Base-by-base conservation (phyloP, 2,888 invertebrate species). In the Plebejus argus region DNA sequence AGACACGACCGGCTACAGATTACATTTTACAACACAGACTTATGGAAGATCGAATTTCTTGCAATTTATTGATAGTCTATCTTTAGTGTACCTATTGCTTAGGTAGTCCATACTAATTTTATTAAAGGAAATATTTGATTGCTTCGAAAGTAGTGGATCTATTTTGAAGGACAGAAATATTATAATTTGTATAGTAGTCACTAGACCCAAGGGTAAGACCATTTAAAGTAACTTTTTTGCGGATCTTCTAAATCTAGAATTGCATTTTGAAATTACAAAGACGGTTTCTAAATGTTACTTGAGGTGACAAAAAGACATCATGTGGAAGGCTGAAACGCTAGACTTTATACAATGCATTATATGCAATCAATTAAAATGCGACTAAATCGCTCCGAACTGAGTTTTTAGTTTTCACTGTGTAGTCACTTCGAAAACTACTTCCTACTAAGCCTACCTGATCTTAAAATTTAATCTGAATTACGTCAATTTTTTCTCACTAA, bases 41-140 rank as follows among this genome's bases (percentile, higher is more conserved):
- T 12, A 20, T 61, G 61, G 61, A 61, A 61, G 61, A 61, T 61
- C 61, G 61, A 61, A 61, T 61, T 61, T 61, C 61, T 8, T 61
- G 61, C 10, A 12, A 61, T 61, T 61, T 61, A 61, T 61, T 61
- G 61, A 23, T 61, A 61, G 23, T 23, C 23, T 8, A 61, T 20
- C 23, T 61, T 23, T 23, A 61, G 23, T 7, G 58, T n/a, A n/a
- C n/a, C n/a, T n/a, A 61, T 23, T 8, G 23, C 23, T 53, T 18
- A 5, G 18, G 53, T 15, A 18, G 53, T 53, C 53, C 53, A 53
- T 53, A 53, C 4, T 18, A 18, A 49, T 49, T 1, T 15, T 4
- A 53, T 53, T 18, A 53, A 53, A 18, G 53, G 53, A 53, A 53
- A 18, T 18, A 53, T 5, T 18, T 53, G 53, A 18, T 18, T 53